Evolutionary conservation across 2,888 invertebrate genomes (phyloP).

Genomic region (Polyploca ridens): DNA sequence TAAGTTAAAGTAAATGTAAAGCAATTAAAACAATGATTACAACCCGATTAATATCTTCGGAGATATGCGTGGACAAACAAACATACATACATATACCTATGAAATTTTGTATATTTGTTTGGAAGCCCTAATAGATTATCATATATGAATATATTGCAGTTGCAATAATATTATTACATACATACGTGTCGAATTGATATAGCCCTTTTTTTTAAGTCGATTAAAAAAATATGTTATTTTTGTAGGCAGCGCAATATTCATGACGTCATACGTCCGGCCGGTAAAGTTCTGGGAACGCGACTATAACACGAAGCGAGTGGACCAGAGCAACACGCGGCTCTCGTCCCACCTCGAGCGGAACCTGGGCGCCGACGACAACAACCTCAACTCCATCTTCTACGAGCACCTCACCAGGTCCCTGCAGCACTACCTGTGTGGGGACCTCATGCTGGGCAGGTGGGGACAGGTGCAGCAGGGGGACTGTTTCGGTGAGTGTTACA

Average conservation of each 20-base stretch:
- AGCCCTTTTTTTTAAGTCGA: too few species aligned
- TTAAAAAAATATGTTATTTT: not conserved
- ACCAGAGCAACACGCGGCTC: slow-evolving; percentile 98
- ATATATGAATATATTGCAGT: too few species aligned
- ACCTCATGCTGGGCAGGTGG: slow-evolving; percentile 96
- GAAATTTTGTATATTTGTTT: too few species aligned
- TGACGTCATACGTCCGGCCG: slow-evolving; percentile 99
- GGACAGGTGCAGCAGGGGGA: slow-evolving; percentile 98
- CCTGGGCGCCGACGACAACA: slow-evolving; percentile 96
- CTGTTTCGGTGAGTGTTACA: slow-evolving; percentile 89
- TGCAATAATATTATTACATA: too few species aligned
- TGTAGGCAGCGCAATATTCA: slow-evolving; percentile 98
- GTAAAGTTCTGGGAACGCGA: slow-evolving; percentile 99
- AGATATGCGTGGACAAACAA: too few species aligned
- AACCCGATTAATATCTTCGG: too few species aligned
- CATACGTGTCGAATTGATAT: too few species aligned
- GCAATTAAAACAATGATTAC: too few species aligned
- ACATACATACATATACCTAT: too few species aligned
- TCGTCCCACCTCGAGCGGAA: slow-evolving; percentile 98
- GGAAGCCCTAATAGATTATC: too few species aligned
- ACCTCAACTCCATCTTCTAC: slow-evolving; percentile 99
- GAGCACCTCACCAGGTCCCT: slow-evolving; percentile 98
- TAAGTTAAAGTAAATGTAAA: too few species aligned
- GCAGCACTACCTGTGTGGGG: slow-evolving; percentile 97
- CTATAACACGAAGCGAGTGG: slow-evolving; percentile 98